Evolutionary conservation across 2,113 vertebrate genomes (phyloP).

Genomic region (Gymnobelideus leadbeateri): DNA sequence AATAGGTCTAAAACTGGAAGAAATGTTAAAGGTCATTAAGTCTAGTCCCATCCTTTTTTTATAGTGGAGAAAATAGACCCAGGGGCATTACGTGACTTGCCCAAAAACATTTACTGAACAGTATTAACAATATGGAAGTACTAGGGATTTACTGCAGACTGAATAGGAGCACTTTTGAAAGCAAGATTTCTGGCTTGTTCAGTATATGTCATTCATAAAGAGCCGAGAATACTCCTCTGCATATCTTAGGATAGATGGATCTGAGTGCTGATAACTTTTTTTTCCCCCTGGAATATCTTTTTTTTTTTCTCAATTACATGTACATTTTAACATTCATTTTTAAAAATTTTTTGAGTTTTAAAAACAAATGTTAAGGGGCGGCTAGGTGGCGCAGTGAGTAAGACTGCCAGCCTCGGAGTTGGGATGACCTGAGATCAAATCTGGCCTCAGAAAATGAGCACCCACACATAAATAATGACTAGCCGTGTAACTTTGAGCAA

Average conservation of each 20-base stretch:
- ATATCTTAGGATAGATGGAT: background rate
- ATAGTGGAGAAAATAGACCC: background rate
- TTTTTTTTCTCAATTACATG: background rate
- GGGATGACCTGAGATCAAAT: too few species aligned
- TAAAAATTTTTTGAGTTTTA: too few species aligned
- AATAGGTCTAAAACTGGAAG: background rate
- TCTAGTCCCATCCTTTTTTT: background rate
- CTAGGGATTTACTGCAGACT: background rate
- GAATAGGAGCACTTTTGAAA: background rate
- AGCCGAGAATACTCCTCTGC: background rate
- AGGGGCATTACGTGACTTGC: background rate
- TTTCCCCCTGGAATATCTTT: background rate
- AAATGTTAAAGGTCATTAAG: background rate
- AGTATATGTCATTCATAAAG: constrained; percentile 47
- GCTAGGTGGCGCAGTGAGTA: too few species aligned
- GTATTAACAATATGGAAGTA: background rate
- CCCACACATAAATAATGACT: too few species aligned
- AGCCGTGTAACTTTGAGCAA: too few species aligned
- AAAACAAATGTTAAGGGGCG: too few species aligned
- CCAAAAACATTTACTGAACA: background rate
- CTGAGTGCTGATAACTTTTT: background rate
- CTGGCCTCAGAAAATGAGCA: too few species aligned
- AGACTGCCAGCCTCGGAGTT: too few species aligned
- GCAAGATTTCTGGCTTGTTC: background rate
- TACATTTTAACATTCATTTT: background rate